Conservation (phyloP, 2,797 vertebrate genomes). For the Artibeus jamaicensis region DNA sequence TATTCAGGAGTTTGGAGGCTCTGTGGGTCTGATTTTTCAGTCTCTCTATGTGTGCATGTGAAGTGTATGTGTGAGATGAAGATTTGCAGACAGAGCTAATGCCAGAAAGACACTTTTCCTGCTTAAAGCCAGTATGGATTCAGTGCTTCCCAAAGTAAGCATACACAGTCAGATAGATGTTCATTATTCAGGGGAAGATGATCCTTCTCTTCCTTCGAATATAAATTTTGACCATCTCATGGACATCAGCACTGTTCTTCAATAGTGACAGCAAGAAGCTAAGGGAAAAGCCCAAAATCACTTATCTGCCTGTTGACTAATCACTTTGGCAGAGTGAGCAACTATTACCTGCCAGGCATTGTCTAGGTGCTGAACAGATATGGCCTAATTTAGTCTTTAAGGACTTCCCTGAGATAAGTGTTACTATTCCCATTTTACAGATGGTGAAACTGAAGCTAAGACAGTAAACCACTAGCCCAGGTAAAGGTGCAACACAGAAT, state of each 20-base stretch:
- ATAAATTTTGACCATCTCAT: not conserved
- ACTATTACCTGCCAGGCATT: not conserved
- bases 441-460: not conserved
- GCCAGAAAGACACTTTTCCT: not conserved
- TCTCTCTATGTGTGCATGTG: not conserved
- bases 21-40: not conserved
- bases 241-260: not conserved
- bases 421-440: not conserved
- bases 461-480: not conserved
- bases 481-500: not conserved
- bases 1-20: not conserved
- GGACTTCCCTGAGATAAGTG: not conserved
- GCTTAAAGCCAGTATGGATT: not conserved
- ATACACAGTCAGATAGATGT: not conserved
- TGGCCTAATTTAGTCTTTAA: not conserved
- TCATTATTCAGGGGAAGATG: not conserved
- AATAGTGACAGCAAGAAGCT: not conserved
- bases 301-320: not conserved
- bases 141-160: not conserved
- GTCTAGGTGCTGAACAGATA: not conserved
- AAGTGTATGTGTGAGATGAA: not conserved
- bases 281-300: not conserved
- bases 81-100: not conserved
- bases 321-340: not conserved
- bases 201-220: not conserved